Evolutionary conservation across 2,888 invertebrate species (phyloP), one percentile per base, ranked within the genome.

Genomic region (Cryptus viduatorius): DNA sequence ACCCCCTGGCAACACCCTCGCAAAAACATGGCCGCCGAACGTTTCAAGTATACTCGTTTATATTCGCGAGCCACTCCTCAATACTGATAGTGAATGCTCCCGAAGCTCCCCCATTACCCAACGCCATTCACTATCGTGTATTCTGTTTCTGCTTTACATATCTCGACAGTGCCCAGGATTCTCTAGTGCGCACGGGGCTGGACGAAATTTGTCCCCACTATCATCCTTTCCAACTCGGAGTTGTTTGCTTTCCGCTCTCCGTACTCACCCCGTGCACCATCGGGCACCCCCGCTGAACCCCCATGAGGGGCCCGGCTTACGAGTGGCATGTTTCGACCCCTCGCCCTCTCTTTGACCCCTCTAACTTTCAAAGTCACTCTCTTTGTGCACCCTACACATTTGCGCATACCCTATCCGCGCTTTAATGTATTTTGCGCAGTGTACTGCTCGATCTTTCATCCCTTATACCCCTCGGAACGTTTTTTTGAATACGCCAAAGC

Each of bases 1-100:
- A 90, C 91, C 91, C 90, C 88, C 68, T 79, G 91, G 87, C 88
- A 82, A 91, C 91, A 91, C 91, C 91, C 91, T 84, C 88, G 83
- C 90, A 89, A 86, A 89, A 86, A 79, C 84, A 91, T 91, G 91
- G 91, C 91, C 87, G 91, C 85, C 85, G 65, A 8, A 37, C 42
- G 48, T 56, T 85, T 75, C 56, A 76, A 37, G 65, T 72, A 77
- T 37, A 81, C 86, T 80, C 75, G 83, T 81, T 81, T 77, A 77
- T 56, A 80, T 71, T 79, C 77, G 65, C 0, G 56, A 78, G 80
- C 80, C 85, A 81, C 78, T 81, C 84, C 78, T 78, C 53, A 42
- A 78, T 61, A 56, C 24, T 48, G 78, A 50, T 84, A 72, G 64
- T 19, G 53, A 76, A 82, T 71, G 67, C 67, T 7, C 68, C 37